Conservation (phyloP, 1,140 invertebrate species). For the Drosophila sucinea region DNA sequence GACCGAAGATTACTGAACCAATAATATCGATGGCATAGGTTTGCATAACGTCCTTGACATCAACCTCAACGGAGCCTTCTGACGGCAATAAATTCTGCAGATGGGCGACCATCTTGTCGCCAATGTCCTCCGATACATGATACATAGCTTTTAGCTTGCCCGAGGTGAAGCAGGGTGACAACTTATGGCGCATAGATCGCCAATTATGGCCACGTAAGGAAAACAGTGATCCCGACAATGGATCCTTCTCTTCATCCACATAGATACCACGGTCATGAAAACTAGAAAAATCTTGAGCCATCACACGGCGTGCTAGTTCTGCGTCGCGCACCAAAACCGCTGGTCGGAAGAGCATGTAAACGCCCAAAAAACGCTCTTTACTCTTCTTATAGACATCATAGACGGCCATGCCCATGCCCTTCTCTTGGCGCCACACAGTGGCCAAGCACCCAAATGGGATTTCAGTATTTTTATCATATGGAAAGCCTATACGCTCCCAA, state of each 20-base stretch:
- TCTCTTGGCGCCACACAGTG: constrained; percentile 50
- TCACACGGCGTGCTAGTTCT: constrained; percentile 81
- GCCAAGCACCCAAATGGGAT: constrained; percentile 73
- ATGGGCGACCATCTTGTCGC: constrained; percentile 74
- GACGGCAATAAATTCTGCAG: constrained; percentile 52
- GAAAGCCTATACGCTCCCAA: constrained; percentile 65
- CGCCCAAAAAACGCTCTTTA: constrained; percentile 68
- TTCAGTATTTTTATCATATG: constrained; percentile 39
- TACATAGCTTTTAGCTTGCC: constrained; percentile 86
- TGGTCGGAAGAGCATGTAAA: constrained; percentile 80
- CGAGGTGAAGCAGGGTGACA: constrained; percentile 85
- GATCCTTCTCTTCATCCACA: constrained; percentile 76
- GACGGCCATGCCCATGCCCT: constrained; percentile 65
- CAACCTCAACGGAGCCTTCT: constrained; percentile 46
- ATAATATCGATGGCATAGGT: constrained; percentile 76
- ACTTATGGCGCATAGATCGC: constrained; percentile 84
- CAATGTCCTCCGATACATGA: constrained; percentile 82
- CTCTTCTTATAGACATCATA: constrained; percentile 63
- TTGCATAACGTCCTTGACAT: constrained; percentile 59
- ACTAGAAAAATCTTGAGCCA: constrained; percentile 83
- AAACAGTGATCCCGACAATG: constrained; percentile 82
- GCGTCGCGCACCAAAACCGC: constrained; percentile 83
- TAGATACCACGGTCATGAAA: constrained; percentile 83
- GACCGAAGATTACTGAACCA: constrained; percentile 68
- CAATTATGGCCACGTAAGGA: constrained; percentile 83